phyloP scores from a whole-genome alignment of 2,888 invertebrate species.

The Agrotis exclamationis region DNA sequence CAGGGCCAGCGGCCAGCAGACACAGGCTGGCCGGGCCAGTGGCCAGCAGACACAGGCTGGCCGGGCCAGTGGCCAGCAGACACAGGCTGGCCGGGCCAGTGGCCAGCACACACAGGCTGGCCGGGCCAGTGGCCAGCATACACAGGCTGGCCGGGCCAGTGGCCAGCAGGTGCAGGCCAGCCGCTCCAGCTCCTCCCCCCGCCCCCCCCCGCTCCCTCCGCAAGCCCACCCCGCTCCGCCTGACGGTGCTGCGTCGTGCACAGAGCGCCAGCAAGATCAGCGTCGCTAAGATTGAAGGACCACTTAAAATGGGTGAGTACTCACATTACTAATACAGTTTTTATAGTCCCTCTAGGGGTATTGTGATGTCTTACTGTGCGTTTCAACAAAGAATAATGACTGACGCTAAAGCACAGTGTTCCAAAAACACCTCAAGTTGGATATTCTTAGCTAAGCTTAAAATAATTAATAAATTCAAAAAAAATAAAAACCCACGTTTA shows the following conservation, averaged over 20 bases:
- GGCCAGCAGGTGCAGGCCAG: background rate
- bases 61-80: conserved; percentile 11
- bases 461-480: too few species aligned
- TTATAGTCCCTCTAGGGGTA: too few species aligned
- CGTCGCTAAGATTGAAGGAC: conserved; percentile 80
- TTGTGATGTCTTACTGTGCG: too few species aligned
- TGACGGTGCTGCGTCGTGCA: conserved; percentile 71
- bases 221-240: conserved; percentile 68
- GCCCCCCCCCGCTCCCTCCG: too few species aligned
- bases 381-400: too few species aligned
- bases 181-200: background rate
- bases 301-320: conserved; percentile 74
- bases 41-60: conserved; percentile 9
- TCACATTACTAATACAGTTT: too few species aligned
- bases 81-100: conserved; percentile 32
- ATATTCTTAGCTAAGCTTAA: too few species aligned
- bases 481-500: too few species aligned
- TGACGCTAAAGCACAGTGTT: too few species aligned
- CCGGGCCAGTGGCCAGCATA: background rate
- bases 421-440: too few species aligned
- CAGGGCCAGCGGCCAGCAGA: conserved; percentile 13
- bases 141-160: conserved; percentile 2
- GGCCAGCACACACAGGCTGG: background rate
- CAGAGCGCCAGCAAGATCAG: conserved; percentile 66
- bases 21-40: conserved; percentile 32